Evolutionary conservation across 2,888 invertebrate species (phyloP).

Genomic region (Hyposoter dolosus): DNA sequence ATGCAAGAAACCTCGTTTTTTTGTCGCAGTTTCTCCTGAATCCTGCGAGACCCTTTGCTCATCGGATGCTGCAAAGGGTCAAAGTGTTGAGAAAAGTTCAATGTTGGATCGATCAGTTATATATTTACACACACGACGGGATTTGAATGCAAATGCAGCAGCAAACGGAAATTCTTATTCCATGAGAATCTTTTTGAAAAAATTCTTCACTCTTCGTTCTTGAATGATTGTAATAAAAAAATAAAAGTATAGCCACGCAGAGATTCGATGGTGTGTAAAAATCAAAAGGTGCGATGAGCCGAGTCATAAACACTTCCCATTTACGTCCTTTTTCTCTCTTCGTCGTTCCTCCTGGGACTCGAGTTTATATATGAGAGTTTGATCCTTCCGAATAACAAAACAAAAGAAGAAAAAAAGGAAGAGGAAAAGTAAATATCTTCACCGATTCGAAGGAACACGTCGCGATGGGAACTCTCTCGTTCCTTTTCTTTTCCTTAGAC

Average conservation of each 20-base stretch:
- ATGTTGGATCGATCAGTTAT: neutral
- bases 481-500: neutral
- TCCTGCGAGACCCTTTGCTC: neutral
- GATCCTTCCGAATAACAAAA: conserved; percentile 31
- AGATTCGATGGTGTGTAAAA: conserved; percentile 29
- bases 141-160: neutral
- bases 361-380: neutral
- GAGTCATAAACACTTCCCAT: conserved; percentile 36
- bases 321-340: conserved; percentile 9
- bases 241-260: neutral
- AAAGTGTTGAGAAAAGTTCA: neutral
- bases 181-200: neutral
- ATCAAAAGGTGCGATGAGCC: conserved; percentile 31
- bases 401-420: neutral
- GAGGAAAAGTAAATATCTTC: conserved; percentile 53
- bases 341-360: neutral
- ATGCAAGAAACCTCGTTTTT: neutral
- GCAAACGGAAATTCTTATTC: neutral
- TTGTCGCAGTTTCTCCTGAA: neutral
- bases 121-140: neutral
- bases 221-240: conserved; percentile 9
- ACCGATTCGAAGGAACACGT: conserved; percentile 16
- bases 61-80: neutral
- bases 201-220: neutral
- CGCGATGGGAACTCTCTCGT: conserved; percentile 11